Percentiles rank a stretch among this genome's conserved stretches.
These are phyloP conservation scores for Mactromeris polynyma DNA, from an alignment of 2,888 invertebrate species.

Conservation along the genomic window DNA sequence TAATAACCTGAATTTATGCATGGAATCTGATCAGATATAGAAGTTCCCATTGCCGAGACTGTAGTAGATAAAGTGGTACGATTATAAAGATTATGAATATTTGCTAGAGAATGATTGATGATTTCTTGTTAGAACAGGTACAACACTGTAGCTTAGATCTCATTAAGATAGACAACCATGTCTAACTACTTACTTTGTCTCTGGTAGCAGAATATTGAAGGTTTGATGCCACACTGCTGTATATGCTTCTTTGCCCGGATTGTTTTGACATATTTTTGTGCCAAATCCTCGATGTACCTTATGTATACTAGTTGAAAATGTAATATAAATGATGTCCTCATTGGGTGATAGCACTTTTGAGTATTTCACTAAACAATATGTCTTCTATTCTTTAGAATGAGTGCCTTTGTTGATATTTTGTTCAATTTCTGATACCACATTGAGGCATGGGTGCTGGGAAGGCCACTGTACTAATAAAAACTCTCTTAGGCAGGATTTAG, in stretches of 20 bases:
- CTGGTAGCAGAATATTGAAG: background rate
- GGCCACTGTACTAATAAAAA: no score
- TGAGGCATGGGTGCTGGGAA: no score
- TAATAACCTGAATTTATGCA: background rate
- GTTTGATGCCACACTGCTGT: background rate
- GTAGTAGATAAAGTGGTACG: background rate
- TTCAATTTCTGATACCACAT: no score
- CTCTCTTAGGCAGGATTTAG: no score
- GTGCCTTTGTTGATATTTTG: no score
- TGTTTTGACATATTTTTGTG: no score
- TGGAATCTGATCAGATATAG: background rate
- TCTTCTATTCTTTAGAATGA: no score
- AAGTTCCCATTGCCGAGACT: background rate
- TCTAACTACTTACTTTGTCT: background rate
- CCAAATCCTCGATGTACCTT: no score
- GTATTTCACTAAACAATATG: no score
- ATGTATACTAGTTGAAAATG: no score
- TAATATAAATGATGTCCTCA: no score
- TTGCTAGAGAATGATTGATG: background rate
- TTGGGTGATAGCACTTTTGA: no score
- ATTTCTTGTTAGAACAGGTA: background rate
- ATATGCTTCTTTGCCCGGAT: background rate
- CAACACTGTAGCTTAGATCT: background rate
- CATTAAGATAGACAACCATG: constrained; percentile 10
- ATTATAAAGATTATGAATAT: background rate